Evolutionary conservation across 2,888 invertebrate genomes (phyloP).

Genomic region (Philereme transversata): DNA sequence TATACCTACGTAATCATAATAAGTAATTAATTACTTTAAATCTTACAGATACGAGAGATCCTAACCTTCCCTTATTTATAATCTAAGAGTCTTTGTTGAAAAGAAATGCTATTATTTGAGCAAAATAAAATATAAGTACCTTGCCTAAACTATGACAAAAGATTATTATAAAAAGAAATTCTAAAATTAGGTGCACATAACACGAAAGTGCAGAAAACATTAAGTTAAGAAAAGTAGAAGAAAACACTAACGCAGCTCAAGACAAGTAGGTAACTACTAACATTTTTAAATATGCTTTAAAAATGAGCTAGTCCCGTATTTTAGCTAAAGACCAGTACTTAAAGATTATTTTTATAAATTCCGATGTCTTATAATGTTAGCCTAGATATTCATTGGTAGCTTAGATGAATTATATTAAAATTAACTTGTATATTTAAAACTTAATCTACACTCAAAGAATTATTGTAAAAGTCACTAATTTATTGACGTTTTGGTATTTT

Average conservation of each 20-base stretch:
- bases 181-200: constrained; percentile 24
- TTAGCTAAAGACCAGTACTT: not conserved
- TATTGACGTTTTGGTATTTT: constrained; percentile 70
- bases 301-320: constrained; percentile 1
- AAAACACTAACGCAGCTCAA: constrained; percentile 9
- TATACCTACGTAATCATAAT: constrained; percentile 32
- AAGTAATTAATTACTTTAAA: constrained; percentile 45
- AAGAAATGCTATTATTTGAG: constrained; percentile 82
- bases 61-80: constrained; percentile 51
- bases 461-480: constrained; percentile 43
- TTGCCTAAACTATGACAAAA: constrained; percentile 14
- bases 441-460: constrained; percentile 17
- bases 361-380: not conserved
- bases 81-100: constrained; percentile 61
- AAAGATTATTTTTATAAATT: not conserved
- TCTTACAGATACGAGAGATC: constrained; percentile 65
- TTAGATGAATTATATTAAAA: not conserved
- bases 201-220: constrained; percentile 18
- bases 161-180: constrained; percentile 8
- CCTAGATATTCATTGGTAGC: not conserved
- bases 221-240: constrained; percentile 17
- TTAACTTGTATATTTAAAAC: constrained; percentile 5
- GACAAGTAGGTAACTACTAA: not conserved
- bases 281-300: not conserved
- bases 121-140: constrained; percentile 64